These are phyloP conservation scores for Cichlasoma orientale DNA, from an alignment of 2,797 vertebrate species.

Conservation along the genomic window DNA sequence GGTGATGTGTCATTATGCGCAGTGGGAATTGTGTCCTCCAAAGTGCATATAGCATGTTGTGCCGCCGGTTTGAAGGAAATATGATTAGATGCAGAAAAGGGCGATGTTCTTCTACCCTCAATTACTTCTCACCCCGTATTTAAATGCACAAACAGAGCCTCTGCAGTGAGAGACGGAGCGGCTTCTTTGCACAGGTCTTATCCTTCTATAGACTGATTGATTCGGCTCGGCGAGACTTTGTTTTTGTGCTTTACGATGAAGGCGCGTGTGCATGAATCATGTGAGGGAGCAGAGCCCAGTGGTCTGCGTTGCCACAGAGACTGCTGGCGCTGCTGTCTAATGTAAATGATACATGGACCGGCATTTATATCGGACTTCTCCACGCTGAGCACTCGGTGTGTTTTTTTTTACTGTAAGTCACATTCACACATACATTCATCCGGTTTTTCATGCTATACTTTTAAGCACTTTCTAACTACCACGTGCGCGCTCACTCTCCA, in stretches of 20 bases:
- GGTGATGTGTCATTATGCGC: constrained; percentile 40
- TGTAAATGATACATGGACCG: background rate
- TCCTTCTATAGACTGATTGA: background rate
- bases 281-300: background rate
- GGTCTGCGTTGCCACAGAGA: constrained; percentile 25
- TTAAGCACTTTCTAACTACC: background rate
- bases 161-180: background rate
- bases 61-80: constrained; percentile 27
- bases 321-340: constrained; percentile 7
- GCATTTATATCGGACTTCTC: background rate
- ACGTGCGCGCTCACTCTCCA: background rate
- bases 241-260: background rate
- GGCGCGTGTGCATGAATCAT: background rate
- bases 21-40: constrained; percentile 4
- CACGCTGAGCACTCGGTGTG: background rate
- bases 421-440: background rate
- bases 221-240: background rate
- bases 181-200: background rate
- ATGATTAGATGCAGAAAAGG: constrained; percentile 12
- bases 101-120: background rate
- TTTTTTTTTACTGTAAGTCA: background rate
- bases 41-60: constrained; percentile 20
- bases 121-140: background rate
- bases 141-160: background rate
- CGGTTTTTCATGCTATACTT: background rate